Conservation (phyloP, 2,888 invertebrate species). For the Mellilla xanthometata region DNA sequence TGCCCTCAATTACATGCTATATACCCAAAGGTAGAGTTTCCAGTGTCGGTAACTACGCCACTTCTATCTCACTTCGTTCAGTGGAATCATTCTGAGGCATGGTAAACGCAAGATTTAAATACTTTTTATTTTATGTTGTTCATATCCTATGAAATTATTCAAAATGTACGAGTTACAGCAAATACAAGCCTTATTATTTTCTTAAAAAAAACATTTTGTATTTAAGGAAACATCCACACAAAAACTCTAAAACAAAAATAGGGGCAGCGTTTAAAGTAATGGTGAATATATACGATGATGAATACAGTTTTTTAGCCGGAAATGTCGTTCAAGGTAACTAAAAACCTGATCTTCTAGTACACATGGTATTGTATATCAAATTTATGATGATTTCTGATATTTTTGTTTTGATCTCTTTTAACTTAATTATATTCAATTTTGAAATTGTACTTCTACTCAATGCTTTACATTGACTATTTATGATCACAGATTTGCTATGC, state of each 20-base stretch:
- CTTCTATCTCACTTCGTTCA: slow-evolving; percentile 90
- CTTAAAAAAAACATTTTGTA: not conserved
- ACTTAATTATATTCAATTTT: too few species aligned
- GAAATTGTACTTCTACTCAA: too few species aligned
- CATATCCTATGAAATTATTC: too few species aligned
- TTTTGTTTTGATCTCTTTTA: too few species aligned
- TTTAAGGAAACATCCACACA: slow-evolving; percentile 48
- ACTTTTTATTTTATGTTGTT: too few species aligned
- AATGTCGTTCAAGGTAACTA: slow-evolving; percentile 48
- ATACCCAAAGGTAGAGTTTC: slow-evolving; percentile 88
- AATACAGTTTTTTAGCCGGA: slow-evolving; percentile 47
- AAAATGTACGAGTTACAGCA: too few species aligned
- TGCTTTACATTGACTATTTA: too few species aligned
- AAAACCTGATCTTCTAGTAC: too few species aligned
- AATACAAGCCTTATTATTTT: not conserved
- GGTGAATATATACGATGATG: slow-evolving; percentile 48
- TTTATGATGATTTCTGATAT: too few species aligned
- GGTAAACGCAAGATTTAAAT: slow-evolving; percentile 58
- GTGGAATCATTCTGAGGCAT: slow-evolving; percentile 91
- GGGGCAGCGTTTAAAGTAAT: slow-evolving; percentile 43
- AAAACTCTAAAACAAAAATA: slow-evolving; percentile 34
- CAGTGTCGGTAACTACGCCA: slow-evolving; percentile 92
- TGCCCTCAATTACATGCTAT: slow-evolving; percentile 86
- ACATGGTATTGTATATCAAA: too few species aligned
- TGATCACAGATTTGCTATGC: too few species aligned